A percentile compares a stretch with the other conserved stretches of the same genome.
These are phyloP conservation scores for Corythaixoides concolor DNA, from an alignment of 2,113 vertebrate genomes.

Conservation along the genomic window DNA sequence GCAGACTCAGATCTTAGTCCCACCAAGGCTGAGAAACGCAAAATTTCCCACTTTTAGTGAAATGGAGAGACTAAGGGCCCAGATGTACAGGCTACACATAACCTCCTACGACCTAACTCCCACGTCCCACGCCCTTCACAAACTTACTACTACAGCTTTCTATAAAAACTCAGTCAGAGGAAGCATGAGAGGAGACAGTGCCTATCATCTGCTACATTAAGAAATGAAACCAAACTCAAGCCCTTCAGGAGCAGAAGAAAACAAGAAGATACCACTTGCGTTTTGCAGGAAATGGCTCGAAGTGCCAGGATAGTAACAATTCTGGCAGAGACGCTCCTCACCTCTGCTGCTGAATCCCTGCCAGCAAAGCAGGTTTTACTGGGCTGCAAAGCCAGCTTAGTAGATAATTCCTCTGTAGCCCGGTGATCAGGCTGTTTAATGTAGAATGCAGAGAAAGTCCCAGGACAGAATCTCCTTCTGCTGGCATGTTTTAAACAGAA, in stretches of 20 bases:
- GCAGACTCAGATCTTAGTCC: neutral
- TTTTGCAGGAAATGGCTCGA: neutral
- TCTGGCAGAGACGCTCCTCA: neutral
- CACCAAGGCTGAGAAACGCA: neutral
- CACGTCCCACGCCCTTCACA: neutral
- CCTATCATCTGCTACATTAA: neutral
- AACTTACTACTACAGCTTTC: neutral
- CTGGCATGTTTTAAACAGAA: neutral
- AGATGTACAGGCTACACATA: neutral
- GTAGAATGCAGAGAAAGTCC: constrained; percentile 33
- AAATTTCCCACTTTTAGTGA: neutral
- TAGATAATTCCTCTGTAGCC: neutral
- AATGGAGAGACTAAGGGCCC: neutral
- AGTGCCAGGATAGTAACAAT: neutral
- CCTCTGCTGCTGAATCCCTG: neutral
- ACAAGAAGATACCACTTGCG: neutral
- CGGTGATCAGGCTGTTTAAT: neutral
- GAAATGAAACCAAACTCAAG: neutral
- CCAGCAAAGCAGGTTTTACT: constrained; percentile 24
- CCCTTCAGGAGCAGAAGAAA: neutral
- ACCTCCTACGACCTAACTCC: neutral
- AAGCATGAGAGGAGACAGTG: neutral
- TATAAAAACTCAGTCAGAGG: neutral
- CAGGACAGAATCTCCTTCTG: neutral
- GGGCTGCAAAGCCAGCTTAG: constrained; percentile 42